Evolutionary conservation across 2,113 vertebrate species (phyloP).

Genomic region (Hippocampus abdominalis): DNA sequence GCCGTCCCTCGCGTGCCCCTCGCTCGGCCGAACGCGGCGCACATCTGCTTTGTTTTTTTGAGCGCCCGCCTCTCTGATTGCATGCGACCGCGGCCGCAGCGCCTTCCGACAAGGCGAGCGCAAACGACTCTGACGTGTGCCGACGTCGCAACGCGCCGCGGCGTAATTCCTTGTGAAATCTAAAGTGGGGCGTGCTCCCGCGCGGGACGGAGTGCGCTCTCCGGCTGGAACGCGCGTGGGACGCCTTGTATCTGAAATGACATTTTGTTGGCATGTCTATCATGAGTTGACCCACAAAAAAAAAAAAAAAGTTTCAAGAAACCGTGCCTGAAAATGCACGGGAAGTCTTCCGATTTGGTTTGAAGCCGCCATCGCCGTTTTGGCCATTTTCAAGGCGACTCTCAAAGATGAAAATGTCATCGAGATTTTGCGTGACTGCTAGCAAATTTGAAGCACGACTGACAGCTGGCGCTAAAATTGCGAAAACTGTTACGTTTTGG

Average conservation of each 20-base stretch:
- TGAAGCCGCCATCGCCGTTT: not conserved
- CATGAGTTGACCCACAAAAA: not conserved
- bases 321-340: too few species aligned
- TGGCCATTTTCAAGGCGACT: too few species aligned
- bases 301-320: too few species aligned
- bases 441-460: too few species aligned
- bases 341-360: not conserved
- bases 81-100: slow-evolving; percentile 64
- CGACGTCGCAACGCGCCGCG: slow-evolving; percentile 61
- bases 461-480: not conserved
- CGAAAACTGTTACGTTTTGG: not conserved
- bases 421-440: too few species aligned
- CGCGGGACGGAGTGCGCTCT: not conserved
- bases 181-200: slow-evolving; percentile 55
- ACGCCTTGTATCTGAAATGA: not conserved
- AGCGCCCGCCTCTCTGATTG: slow-evolving; percentile 62
- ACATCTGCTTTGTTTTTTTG: slow-evolving; percentile 64
- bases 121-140: slow-evolving; percentile 59
- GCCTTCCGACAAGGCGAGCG: slow-evolving; percentile 56
- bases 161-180: slow-evolving; percentile 74
- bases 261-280: not conserved
- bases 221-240: not conserved
- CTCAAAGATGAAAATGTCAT: too few species aligned
- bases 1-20: slow-evolving; percentile 30
- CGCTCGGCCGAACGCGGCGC: slow-evolving; percentile 38